These are phyloP conservation scores for Thomomys bottae DNA, from an alignment of 2,113 vertebrate genomes.

Conservation along the genomic window DNA sequence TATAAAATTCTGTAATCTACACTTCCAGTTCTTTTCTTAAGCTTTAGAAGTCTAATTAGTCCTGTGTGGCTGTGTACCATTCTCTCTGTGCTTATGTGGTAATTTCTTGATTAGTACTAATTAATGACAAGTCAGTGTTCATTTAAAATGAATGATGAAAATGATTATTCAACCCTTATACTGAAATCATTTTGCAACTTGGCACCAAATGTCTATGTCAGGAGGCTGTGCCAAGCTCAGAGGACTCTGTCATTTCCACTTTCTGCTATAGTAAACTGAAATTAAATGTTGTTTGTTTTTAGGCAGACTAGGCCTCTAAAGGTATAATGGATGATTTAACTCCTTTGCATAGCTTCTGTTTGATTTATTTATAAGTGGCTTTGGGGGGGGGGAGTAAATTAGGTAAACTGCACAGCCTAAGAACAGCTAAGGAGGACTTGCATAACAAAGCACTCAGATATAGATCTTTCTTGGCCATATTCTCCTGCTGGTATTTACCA, in stretches of 20 bases:
- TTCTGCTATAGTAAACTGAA: constrained; percentile 70
- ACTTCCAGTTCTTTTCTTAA: constrained; percentile 75
- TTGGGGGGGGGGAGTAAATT: constrained; percentile 32
- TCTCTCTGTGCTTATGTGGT: constrained; percentile 70
- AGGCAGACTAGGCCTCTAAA: constrained; percentile 40
- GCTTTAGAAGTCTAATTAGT: constrained; percentile 77
- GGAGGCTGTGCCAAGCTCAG: constrained; percentile 48
- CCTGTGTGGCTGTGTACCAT: constrained; percentile 31
- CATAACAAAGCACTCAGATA: not conserved
- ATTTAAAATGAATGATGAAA: constrained; percentile 81
- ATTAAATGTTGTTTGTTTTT: constrained; percentile 74
- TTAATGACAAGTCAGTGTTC: constrained; percentile 79
- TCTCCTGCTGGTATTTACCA: not conserved
- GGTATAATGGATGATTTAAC: constrained; percentile 51
- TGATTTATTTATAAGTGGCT: constrained; percentile 56
- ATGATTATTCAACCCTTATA: constrained; percentile 66
- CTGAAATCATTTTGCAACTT: constrained; percentile 55
- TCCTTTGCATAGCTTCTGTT: constrained; percentile 38
- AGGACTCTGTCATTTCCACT: constrained; percentile 51
- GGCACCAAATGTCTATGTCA: constrained; percentile 54
- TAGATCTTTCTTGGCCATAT: not conserved
- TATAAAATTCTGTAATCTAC: constrained; percentile 47
- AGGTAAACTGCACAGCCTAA: not conserved
- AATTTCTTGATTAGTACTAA: constrained; percentile 84
- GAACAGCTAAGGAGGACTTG: constrained; percentile 28